Percentiles rank a stretch among this genome's conserved stretches.
Conservation (phyloP, 2,113 vertebrate genomes). For the Meriones unguiculatus region DNA sequence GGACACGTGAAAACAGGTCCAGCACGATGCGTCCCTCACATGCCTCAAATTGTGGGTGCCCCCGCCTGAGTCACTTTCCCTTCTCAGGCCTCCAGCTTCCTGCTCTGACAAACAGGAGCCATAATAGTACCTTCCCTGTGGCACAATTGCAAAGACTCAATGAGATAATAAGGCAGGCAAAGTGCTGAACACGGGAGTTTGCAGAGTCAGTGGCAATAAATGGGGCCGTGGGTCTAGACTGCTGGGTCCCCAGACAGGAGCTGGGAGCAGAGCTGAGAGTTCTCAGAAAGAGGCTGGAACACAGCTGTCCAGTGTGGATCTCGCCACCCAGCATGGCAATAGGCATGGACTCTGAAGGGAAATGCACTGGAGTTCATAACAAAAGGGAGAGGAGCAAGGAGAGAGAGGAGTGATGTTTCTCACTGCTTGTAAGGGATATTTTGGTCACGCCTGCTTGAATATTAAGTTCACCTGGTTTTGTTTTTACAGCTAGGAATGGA, state of each 20-base stretch:
- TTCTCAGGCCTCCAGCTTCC: constrained; percentile 16
- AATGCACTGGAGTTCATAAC: neutral
- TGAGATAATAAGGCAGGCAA: neutral
- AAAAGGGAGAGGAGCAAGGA: neutral
- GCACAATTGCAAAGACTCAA: neutral
- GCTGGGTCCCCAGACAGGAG: neutral
- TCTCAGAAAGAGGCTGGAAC: neutral
- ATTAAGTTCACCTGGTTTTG: neutral
- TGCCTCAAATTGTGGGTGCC: neutral
- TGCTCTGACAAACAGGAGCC: neutral
- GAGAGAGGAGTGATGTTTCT: neutral
- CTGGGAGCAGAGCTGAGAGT: no score
- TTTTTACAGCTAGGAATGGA: neutral
- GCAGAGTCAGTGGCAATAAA: neutral
- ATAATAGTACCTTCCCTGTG: neutral
- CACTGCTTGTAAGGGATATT: neutral
- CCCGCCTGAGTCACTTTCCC: constrained; percentile 38
- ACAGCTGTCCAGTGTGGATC: neutral
- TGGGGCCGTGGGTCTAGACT: neutral
- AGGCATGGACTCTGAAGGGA: neutral
- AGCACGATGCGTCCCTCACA: rapidly evolving
- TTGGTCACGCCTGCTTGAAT: neutral
- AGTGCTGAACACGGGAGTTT: neutral
- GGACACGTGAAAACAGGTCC: rapidly evolving
- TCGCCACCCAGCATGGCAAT: neutral